Evolutionary conservation across 1,140 invertebrate genomes (phyloP), one percentile per base, ranked within the genome.

Genomic region (Drosophila virilis): DNA sequence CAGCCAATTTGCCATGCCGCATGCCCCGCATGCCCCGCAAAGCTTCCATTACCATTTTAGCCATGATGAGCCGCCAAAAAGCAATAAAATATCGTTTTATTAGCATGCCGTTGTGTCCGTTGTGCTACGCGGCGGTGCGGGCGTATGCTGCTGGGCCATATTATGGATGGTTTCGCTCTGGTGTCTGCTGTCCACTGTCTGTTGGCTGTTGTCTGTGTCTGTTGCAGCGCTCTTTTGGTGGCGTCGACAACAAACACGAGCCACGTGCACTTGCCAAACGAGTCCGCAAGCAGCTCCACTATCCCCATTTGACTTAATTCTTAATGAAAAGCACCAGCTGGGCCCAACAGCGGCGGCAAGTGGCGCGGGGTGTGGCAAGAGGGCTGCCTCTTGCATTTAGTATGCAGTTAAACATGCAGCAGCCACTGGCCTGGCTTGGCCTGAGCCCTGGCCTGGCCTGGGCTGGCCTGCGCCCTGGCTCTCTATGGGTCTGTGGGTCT

Each of bases 81-180:
- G 81, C 81, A 80, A 85, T 84, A 84, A 85, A 84, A 80, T 77
- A 80, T 80, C 77, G 38, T 84, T 84, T 84, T 84, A 84, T 85
- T 84, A 85, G 81, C 81, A 66, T 61, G 74, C 64, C 37, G 32
- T n/a, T 8, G 38, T 15, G 6, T 48, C 38, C 32, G 32, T 12
- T 48, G 35, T 37, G 40, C n/a, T n/a, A 50, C 13, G 45, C 6
- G 48, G 13, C 13, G 13, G 22, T 32, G 48, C 15, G 3, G 22
- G 22, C 35, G 35, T 42, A 32, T 50, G 42, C 42, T 45, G n/a
- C 15, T 45, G 9, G 13, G n/a, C 50, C 33, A 52, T 28, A 28
- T 52, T 52, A 52, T 52, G 51, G 51, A 52, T 52, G 50, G 32
- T 32, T 15, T 12, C n/a, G 50, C 32, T 51, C 12, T 12, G 28